Base-by-base conservation (phyloP, 2,113 vertebrate genomes). In the Phrynosoma blainvillii region DNA sequence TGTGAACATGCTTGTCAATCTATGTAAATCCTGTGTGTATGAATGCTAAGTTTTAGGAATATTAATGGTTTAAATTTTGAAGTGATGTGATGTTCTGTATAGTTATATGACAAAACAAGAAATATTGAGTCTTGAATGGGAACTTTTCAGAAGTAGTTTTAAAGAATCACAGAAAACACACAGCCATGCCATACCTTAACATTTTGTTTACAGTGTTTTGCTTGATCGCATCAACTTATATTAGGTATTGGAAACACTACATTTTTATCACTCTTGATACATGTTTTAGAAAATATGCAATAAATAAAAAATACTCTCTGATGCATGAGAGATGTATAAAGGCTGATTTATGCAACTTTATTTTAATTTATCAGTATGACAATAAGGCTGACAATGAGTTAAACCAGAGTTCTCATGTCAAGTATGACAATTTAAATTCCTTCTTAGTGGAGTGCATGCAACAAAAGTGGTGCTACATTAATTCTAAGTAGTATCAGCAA, bases 321-420 rank as follows among this genome's bases (percentile, higher is more conserved):
- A 8, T 90, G 90, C 86, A 94, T 94, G 77, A 94, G 36, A 94
- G 93, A 94, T n/a, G 76, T 76, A 56, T 87, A 89, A 92, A 81
- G 87, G 6, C 82, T 94, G 92, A 88, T 94, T 94, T 92, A 87
- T 5, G 86, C 18, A 87, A 77, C 14, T 74, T 88, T 90, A 79
- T 56, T 92, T 87, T 86, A 86, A 89, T 90, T 92, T 88, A 93
- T 88, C 82, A 88, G n/a, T 56, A 54, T 90, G 89, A 88, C 30
- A 83, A 86, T 25, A 74, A 89, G 84, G 75, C 66, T 93, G 88
- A 94, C 84, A 93, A 47, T 93, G 89, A 94, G 85, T 93, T 95
- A 95, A 92, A 2, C 79, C 93, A 82, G 82, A 93, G 91, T 87
- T 79, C 2, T 82, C 92, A 42, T 83, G 52, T 80, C 32, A 84